A percentile compares a stretch with the other conserved stretches of the same genome.
phyloP scores from a whole-genome alignment of 2,888 invertebrate species.

The Sarcophaga subvicina region DNA sequence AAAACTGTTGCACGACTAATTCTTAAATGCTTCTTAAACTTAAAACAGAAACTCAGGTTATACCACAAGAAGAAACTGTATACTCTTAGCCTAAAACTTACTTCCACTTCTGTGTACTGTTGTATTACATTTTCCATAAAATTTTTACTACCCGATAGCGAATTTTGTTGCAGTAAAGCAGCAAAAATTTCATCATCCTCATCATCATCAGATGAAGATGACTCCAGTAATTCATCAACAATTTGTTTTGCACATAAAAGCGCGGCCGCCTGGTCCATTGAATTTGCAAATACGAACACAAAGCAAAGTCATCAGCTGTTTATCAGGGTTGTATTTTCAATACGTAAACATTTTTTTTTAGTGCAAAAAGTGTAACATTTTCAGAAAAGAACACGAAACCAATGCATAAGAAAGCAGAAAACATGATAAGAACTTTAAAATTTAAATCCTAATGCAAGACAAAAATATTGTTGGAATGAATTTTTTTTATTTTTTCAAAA shows the following conservation, averaged over 20 bases:
- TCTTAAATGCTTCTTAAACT: slow-evolving; percentile 33
- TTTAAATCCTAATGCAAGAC: no score
- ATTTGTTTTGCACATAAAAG: slow-evolving; percentile 26
- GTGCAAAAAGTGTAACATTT: no score
- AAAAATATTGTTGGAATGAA: no score
- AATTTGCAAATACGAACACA: background rate
- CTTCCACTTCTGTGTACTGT: background rate
- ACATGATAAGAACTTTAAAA: no score
- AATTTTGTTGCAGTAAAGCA: background rate
- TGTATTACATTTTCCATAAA: background rate
- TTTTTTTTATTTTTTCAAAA: no score
- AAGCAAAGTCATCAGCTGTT: no score
- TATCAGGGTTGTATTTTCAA: no score
- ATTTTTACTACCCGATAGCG: background rate
- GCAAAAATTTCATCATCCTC: slow-evolving; percentile 40
- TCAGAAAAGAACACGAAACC: no score
- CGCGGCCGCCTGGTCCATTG: background rate
- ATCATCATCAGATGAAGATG: slow-evolving; percentile 49
- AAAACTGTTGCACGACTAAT: slow-evolving; percentile 15
- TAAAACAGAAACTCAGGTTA: background rate
- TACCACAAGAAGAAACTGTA: background rate
- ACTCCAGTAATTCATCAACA: slow-evolving; percentile 20
- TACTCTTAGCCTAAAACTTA: background rate
- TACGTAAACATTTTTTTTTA: no score
- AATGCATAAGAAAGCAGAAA: no score